Base-by-base conservation (phyloP, 1,140 invertebrate species). In the Apis florea region DNA sequence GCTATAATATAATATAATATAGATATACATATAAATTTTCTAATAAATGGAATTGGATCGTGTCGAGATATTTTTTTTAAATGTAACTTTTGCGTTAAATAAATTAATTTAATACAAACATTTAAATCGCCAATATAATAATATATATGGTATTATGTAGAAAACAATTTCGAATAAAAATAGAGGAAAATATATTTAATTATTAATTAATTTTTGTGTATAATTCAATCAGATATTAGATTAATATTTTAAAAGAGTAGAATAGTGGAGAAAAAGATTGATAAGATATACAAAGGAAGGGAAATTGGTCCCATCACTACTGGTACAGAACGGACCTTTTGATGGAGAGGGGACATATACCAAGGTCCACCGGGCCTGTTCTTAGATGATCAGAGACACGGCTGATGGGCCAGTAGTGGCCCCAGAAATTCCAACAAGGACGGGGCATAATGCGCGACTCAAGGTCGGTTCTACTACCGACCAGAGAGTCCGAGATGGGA, bases 371-470 rank as follows among this genome's bases (percentile, higher is more conserved):
- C 77, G 84, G 76, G 72, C 66, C 84, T 68, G 79, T 75, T 87
- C 82, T 89, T 87, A 87, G 85, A 89, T 83, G 85, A 87, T 89
- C 83, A 87, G 88, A 91, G 90, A 91, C 89, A 90, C 82, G 83
- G 89, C 90, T 90, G 90, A 92, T 91, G 90, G 88, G 88, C 90
- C 86, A 81, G 85, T 86, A 82, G 83, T 79, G 89, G 87, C 87
- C 87, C 90, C 90, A 93, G 91, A 93, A 93, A 94, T 94, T 94
- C 92, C 93, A 93, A 91, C 92, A 92, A 93, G 91, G 92, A 92
- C 90, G 92, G 85, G 85, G 88, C 90, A 91, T 93, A 90, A 92
- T 92, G 91, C 89, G 92, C 92, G 92, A 93, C 91, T 93, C 93
- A 94, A 94, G 93, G 93, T 94, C 93, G 93, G 90, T 92, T 93